Evolutionary conservation across 2,888 invertebrate genomes (phyloP).

Genomic region (Neoaliturus tenellus): DNA sequence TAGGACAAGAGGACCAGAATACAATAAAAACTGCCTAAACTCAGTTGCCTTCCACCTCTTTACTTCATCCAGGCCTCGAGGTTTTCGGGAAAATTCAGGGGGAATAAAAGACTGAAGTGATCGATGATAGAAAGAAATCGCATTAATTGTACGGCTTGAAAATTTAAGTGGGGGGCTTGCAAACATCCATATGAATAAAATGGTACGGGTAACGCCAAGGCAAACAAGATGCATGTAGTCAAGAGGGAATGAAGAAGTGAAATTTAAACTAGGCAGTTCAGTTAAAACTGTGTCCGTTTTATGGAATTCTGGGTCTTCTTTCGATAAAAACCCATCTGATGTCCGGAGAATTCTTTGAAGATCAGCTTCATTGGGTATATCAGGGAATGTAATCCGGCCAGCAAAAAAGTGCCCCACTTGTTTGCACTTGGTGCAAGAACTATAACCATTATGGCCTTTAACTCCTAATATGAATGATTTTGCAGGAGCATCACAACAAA

Average conservation of each 20-base stretch:
- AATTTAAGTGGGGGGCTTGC: not conserved
- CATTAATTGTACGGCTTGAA: no score
- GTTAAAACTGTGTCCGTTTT: not conserved
- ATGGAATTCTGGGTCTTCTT: slow-evolving; percentile 8
- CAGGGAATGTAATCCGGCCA: not conserved
- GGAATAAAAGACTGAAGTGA: no score
- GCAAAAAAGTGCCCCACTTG: no score
- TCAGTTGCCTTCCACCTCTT: slow-evolving; percentile 8
- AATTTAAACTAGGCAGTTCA: slow-evolving; percentile 4
- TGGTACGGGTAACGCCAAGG: slow-evolving; percentile 28
- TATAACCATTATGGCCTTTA: slow-evolving; percentile 60
- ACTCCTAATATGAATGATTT: slow-evolving; percentile 58
- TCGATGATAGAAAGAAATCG: no score
- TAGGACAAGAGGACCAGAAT: slow-evolving; percentile 40
- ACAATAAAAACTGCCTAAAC: slow-evolving; percentile 37
- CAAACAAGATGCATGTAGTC: slow-evolving; percentile 48
- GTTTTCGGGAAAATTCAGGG: not conserved
- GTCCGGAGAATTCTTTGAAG: not conserved
- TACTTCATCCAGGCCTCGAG: not conserved
- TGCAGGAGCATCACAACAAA: slow-evolving; percentile 61
- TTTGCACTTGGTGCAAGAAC: slow-evolving; percentile 59
- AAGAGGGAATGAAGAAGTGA: not conserved
- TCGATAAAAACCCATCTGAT: not conserved
- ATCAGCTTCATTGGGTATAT: not conserved
- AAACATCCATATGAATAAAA: slow-evolving; percentile 34